phyloP scores from a whole-genome alignment of 1,140 invertebrate genomes.

The Drosophila punjabiensis region DNA sequence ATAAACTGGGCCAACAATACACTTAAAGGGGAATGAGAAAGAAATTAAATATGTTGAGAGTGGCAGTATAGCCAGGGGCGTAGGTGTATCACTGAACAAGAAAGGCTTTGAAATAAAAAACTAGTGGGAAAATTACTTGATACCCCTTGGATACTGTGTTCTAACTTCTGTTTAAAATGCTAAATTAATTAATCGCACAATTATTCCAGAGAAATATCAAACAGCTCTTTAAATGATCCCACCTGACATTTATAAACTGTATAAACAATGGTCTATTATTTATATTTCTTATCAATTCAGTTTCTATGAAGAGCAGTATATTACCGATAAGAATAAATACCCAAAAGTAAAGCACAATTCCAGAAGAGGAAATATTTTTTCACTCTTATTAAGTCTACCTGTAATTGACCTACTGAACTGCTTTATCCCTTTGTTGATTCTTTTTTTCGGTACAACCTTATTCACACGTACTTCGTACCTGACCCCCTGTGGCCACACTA shows the following conservation, averaged over 20 bases:
- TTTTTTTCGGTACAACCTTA: background rate
- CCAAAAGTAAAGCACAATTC: background rate
- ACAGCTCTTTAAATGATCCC: background rate
- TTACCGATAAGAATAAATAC: background rate
- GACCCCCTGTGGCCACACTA: constrained; percentile 12
- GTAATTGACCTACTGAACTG: constrained; percentile 25
- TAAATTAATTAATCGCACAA: too few relatives aligned
- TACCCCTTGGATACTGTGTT: background rate
- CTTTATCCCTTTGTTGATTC: background rate
- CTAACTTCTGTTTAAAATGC: background rate
- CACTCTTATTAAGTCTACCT: background rate
- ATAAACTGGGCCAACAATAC: constrained; percentile 70
- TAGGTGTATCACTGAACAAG: background rate
- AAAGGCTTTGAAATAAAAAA: background rate
- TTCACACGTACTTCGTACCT: constrained; percentile 9
- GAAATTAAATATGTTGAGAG: constrained; percentile 45
- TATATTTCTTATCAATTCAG: background rate
- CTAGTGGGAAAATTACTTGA: too few relatives aligned
- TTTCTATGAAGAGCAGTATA: background rate
- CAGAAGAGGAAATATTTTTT: background rate
- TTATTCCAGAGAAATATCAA: background rate
- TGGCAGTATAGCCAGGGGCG: background rate
- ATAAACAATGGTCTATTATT: background rate
- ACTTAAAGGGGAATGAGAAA: constrained; percentile 40
- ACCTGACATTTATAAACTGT: background rate